Evolutionary conservation across 1,140 invertebrate genomes (phyloP), one percentile per base, ranked within the genome.

Genomic region (Anagrus nilaparvatae): DNA sequence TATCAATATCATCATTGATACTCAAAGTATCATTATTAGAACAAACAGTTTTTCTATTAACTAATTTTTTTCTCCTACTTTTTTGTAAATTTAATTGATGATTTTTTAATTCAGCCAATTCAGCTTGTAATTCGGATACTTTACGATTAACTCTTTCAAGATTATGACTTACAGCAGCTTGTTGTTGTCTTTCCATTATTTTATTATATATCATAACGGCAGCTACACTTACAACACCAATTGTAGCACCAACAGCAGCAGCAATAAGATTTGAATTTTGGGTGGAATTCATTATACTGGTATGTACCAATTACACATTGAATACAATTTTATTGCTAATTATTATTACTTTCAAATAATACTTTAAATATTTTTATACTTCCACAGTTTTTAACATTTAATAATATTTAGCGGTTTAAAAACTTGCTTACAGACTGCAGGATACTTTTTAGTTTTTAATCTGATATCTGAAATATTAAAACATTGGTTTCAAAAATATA

Each of bases 201-300:
- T 74, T 77, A 43, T 79, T 72, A 41, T 76, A 74, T 32, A 81
- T 67, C 47, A 76, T 74, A 36, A 78, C 63, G 27, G 73, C 70
- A 42, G 76, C 77, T 13, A 73, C 76, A 35, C 76, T 71, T 25
- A 80, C 65, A 3, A 80, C 59, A 16, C 77, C 77, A 16, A 80
- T 67, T 18, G 79, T 69, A 33, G 75, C 75, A 10, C 63, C 62
- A 10, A 69, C 49, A 20, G 59, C 60, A 43, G 56, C 58, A 37
- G 61, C 61, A 18, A 64, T 56, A 39, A 64, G 39, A 37, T 50
- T 56, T 10, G 54, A 46, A 46, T 47, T 54, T 27, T 55, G 51
- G 21, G 54, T 17, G 2, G 54, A 41, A 49, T 54, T 60, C 63
- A 66, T 66, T 43, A 28, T 64, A 41, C 39, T 50, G 34, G n/a